phyloP scores from a whole-genome alignment of 2,888 invertebrate species.

The Pyrrhia umbra region DNA sequence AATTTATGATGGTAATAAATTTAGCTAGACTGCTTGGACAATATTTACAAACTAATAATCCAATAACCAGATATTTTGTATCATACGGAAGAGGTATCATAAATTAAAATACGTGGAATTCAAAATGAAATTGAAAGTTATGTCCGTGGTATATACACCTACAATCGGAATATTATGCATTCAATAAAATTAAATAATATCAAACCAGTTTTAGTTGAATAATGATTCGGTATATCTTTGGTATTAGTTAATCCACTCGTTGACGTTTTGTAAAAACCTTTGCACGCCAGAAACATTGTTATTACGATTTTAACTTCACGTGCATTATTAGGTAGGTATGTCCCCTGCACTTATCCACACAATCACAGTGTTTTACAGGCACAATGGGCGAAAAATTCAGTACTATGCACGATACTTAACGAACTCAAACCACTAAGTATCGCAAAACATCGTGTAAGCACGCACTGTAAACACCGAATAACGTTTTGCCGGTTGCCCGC shows the following conservation, averaged over 20 bases:
- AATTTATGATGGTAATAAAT: neutral
- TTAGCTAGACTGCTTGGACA: neutral
- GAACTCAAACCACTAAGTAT: constrained; percentile 69
- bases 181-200: constrained; percentile 32
- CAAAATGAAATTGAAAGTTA: neutral
- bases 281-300: constrained; percentile 46
- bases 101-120: neutral
- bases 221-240: constrained; percentile 23
- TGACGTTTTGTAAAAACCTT: constrained; percentile 38
- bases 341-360: constrained; percentile 44
- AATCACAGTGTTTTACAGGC: constrained; percentile 60
- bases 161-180: constrained; percentile 2
- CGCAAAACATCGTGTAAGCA: constrained; percentile 73
- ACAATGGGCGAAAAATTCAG: constrained; percentile 71
- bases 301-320: constrained; percentile 26
- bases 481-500: constrained; percentile 65
- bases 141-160: neutral
- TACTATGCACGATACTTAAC: constrained; percentile 64
- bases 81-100: neutral
- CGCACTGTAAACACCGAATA: constrained; percentile 71
- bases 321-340: constrained; percentile 47
- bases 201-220: constrained; percentile 46
- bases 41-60: neutral
- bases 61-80: neutral
- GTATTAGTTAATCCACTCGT: constrained; percentile 28